Evolutionary conservation across 2,888 invertebrate genomes (phyloP).

Genomic region (Campopleginae sp.): DNA sequence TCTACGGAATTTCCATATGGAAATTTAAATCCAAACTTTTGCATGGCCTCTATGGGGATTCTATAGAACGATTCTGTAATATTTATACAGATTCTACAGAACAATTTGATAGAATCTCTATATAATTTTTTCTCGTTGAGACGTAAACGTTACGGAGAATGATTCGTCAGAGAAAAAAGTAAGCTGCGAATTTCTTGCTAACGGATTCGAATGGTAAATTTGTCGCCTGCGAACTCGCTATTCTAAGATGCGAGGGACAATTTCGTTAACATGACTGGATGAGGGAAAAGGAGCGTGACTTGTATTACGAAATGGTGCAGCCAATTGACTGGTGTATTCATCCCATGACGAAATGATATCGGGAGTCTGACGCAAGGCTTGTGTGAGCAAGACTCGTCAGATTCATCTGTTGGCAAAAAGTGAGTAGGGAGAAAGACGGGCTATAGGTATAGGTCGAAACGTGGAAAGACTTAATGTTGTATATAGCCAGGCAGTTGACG

Average conservation of each 20-base stretch:
- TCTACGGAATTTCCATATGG: too few species aligned
- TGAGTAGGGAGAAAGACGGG: not conserved
- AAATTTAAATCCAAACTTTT: too few species aligned
- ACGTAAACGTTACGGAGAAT: too few species aligned
- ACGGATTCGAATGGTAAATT: not conserved
- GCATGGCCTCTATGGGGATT: too few species aligned
- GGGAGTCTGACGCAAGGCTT: conserved; percentile 22
- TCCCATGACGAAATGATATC: conserved; percentile 36
- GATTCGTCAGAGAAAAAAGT: not conserved
- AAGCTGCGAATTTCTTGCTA: not conserved
- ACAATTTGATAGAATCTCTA: too few species aligned
- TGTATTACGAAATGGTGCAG: conserved; percentile 1
- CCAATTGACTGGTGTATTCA: conserved; percentile 18
- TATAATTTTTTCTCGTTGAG: too few species aligned
- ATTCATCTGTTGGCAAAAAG: conserved; percentile 26
- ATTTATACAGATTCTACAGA: too few species aligned
- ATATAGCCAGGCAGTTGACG: conserved; percentile 45
- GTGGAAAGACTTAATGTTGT: conserved; percentile 13
- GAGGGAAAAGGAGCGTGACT: not conserved
- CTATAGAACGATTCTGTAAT: too few species aligned
- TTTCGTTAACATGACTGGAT: not conserved
- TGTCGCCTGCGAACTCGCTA: not conserved
- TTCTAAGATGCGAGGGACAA: not conserved
- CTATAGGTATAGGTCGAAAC: conserved; percentile 13
- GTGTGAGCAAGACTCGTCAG: conserved; percentile 33